Evolutionary conservation across 92 coral and sea anemone species (phyloP).

Genomic region (Porites rus): DNA sequence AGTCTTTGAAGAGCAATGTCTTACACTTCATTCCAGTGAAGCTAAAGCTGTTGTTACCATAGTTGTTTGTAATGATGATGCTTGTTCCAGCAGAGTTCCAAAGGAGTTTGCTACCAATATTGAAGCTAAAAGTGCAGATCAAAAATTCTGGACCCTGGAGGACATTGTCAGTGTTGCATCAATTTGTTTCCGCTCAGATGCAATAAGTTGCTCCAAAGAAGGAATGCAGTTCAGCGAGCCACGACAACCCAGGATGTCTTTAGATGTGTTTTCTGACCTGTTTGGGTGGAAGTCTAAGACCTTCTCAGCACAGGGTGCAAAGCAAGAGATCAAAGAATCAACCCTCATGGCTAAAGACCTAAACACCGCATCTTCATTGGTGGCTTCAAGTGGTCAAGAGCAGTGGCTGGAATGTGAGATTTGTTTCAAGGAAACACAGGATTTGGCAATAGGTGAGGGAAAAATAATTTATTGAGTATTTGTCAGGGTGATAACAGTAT

Average conservation of each 20-base stretch:
- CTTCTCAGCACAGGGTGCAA: conserved; percentile 42
- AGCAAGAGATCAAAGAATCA: conserved; percentile 21
- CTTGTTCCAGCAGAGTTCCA: background rate
- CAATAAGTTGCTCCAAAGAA: background rate
- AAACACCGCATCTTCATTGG: background rate
- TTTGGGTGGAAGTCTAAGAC: conserved; percentile 58
- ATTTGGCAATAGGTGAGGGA: background rate
- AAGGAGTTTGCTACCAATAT: conserved; percentile 20
- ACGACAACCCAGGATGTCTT: conserved; percentile 15
- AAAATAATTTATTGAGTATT: background rate
- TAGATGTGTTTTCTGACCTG: conserved; percentile 44
- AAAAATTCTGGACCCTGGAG: conserved; percentile 20
- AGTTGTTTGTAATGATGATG: background rate
- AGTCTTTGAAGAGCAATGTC: background rate
- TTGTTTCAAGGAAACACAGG: conserved; percentile 44
- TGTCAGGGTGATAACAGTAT: background rate
- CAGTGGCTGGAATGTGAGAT: conserved; percentile 35
- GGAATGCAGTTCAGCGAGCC: conserved; percentile 14
- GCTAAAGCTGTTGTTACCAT: conserved; percentile 27
- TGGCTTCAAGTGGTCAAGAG: too few species aligned
- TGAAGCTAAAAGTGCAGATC: background rate
- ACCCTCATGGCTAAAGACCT: background rate
- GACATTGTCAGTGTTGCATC: conserved; percentile 29
- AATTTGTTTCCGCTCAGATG: background rate
- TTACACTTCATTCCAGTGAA: background rate